Base-by-base conservation (phyloP, 2,888 invertebrate genomes). In the Diarsia dahlii region DNA sequence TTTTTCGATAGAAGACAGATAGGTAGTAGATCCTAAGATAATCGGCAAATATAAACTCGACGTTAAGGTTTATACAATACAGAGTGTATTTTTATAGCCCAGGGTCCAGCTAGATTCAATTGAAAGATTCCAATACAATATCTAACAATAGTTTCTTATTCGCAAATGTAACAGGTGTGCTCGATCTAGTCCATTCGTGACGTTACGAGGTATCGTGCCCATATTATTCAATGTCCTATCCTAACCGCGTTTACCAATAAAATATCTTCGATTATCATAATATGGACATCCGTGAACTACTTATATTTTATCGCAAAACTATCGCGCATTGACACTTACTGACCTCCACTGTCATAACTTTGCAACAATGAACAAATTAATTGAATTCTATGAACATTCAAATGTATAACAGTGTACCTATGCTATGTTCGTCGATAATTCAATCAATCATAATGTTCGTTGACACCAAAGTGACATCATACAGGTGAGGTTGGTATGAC, bases 401-500 rank as follows among this genome's bases (percentile, higher is more conserved):
- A 72, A 74, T 39, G 15, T 45, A 75, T 64, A 52, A 50, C 67
- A n/a, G 34, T 34, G 1, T 62, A 54, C 28, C 8, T 56, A 60
- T 62, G 15, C 2, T 64, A 69, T 70, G n/a, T 67, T 68, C 48
- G 63, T 69, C n/a, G 75, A 72, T 63, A 39, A 56, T 69, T 66
- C 50, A 74, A 84, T 85, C 67, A 73, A 71, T 79, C 72, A 68
- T 80, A 62, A 66, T 69, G 81, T 52, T 45, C 73, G 62, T 84
- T 81, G 84, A 81, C 77, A 78, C 71, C 45, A 10, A 54, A 45
- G 56, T 91, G 89, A 92, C 87, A 89, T 90, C 90, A 91, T 80
- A 74, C 63, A 89, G 90, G 88, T 89, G 89, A 81, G 88, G 89
- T 89, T 84, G 85, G 88, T 88, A 91, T n/a, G n/a, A n/a, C n/a